A percentile compares a stretch with the other conserved stretches of the same genome.
Conservation (phyloP, 2,113 vertebrate species). For the Pteruthius melanotis region DNA sequence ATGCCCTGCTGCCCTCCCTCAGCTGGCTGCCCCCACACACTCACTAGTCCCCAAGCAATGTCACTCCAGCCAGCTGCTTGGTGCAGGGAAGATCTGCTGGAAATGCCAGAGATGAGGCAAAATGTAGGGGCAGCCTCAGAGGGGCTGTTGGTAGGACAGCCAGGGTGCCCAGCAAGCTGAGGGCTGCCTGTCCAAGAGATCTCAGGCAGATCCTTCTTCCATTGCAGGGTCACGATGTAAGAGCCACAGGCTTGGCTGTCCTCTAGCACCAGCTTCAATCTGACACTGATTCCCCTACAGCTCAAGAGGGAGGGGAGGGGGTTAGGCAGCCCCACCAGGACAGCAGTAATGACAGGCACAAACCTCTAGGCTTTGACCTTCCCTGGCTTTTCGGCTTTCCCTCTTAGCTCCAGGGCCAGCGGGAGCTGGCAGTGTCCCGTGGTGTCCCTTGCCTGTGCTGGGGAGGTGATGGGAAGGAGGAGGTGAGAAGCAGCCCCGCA, state of each 20-base stretch:
- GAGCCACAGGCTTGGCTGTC: background rate
- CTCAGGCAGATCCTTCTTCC: conserved; percentile 18
- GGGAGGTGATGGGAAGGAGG: background rate
- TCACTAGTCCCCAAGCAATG: background rate
- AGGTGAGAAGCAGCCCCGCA: rapidly evolving
- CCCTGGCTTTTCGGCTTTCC: background rate
- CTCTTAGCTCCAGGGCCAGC: background rate
- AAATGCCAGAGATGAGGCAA: background rate
- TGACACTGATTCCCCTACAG: background rate
- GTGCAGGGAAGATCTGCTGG: background rate
- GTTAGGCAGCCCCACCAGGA: background rate
- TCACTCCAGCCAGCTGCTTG: background rate
- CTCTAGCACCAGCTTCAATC: background rate
- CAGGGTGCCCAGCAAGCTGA: background rate
- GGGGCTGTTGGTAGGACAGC: background rate
- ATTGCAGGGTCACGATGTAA: background rate
- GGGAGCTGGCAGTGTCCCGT: background rate
- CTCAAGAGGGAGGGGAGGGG: background rate
- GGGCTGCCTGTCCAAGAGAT: background rate
- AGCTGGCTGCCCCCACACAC: background rate
- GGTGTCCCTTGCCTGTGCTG: background rate
- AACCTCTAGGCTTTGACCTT: background rate
- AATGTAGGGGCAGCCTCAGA: rapidly evolving
- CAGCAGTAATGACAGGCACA: background rate
- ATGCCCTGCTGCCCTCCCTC: rapidly evolving